Evolutionary conservation across 2,797 vertebrate species (phyloP), one percentile per base, ranked within the genome.

Genomic region (Melanotaenia boesemani): DNA sequence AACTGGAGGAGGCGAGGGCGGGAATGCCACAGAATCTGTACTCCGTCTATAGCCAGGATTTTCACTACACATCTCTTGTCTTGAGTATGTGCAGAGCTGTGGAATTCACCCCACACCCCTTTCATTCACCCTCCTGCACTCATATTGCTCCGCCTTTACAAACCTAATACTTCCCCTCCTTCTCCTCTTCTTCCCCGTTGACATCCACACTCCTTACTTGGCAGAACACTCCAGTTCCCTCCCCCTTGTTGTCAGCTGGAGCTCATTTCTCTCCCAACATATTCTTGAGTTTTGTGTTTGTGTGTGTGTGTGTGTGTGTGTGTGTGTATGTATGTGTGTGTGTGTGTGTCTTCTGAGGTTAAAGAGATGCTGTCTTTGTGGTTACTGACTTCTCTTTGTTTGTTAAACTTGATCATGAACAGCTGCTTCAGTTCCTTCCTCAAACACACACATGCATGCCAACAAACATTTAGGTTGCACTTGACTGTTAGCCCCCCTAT

Each of bases 161-260:
- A 86, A 84, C 75, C 86, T 82, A 90, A 81, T 82, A 76, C 74
- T 66, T 61, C 75, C 72, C 59, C 22, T 50, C 61, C n/a, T 58
- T 77, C n/a, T 57, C 72, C 13, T 64, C 65, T 5, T 63, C n/a
- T 65, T 62, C 68, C 82, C 39, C 63, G 67, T 74, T 61, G 63
- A 81, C 83, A 83, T 72, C 58, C 80, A 84, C 90, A 91, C 86
- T 87, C 84, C 89, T 87, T 85, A 82, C 81, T 85, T 79, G 44
- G 77, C 86, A 83, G 75, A 90, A 81, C 87, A 86, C 90, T 90
- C 89, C 86, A 80, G 46, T 66, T 64, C 87, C 82, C 68, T 52
- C 67, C 80, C 88, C 84, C 82, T 74, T 76, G 59, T 79, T 72
- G 84, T 91, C 91, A 90, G 91, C 91, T 91, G 91, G 88, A 92